Evolutionary conservation across 2,797 vertebrate genomes (phyloP).

Genomic region (Natrix natrix): DNA sequence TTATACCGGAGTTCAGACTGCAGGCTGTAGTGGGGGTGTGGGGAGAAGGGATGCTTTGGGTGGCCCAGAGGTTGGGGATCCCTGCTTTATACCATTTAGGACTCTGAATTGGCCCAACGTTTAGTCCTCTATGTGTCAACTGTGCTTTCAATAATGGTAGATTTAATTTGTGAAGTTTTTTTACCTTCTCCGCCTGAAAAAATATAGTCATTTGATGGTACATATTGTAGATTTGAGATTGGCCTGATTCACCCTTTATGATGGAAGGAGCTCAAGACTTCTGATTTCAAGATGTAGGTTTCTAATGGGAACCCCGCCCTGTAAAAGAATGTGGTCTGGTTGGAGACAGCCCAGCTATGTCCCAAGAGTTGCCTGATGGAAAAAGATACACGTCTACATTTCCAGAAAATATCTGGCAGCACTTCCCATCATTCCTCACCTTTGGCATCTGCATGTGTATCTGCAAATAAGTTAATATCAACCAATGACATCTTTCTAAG

Average conservation of each 20-base stretch:
- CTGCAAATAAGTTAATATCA: neutral
- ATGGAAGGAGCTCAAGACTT: neutral
- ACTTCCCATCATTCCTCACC: neutral
- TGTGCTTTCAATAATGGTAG: neutral
- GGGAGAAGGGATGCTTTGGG: neutral
- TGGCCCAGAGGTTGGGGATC: neutral
- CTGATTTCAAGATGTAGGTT: neutral
- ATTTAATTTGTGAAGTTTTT: neutral
- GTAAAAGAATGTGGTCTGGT: neutral
- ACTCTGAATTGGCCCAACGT: neutral
- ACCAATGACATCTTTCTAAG: neutral
- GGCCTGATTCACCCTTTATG: neutral
- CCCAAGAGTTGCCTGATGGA: neutral
- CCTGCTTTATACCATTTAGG: neutral
- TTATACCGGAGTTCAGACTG: neutral
- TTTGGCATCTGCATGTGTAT: neutral
- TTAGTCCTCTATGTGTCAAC: neutral
- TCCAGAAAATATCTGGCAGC: neutral
- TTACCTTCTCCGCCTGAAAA: neutral
- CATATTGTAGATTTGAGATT: neutral
- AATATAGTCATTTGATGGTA: neutral
- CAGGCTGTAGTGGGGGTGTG: neutral
- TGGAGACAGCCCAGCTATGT: neutral
- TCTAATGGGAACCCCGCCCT: neutral
- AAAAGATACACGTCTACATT: neutral